Evolutionary conservation across 2,113 vertebrate species (phyloP).

Genomic region (Eurystomus gularis): DNA sequence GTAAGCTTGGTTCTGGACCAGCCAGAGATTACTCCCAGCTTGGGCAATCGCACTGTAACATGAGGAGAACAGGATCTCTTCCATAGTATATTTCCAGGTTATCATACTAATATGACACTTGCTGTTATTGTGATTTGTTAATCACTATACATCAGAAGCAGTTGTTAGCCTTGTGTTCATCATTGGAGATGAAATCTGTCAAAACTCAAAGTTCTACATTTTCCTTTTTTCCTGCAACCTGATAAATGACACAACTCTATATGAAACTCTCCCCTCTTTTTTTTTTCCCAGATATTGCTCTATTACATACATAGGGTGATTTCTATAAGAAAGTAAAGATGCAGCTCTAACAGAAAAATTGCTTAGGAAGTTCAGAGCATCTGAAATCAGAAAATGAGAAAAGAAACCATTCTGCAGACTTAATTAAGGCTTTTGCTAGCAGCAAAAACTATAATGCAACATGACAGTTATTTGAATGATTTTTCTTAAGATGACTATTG

Average conservation of each 20-base stretch:
- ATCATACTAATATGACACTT: not conserved
- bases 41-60: not conserved
- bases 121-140: not conserved
- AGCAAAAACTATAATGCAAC: conserved; percentile 54
- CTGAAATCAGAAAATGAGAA: conserved; percentile 41
- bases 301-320: not conserved
- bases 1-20: not conserved
- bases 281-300: not conserved
- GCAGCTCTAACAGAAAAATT: conserved; percentile 30
- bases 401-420: conserved; percentile 34
- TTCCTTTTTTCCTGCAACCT: not conserved
- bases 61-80: not conserved
- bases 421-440: conserved; percentile 61
- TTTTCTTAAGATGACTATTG: conserved; percentile 60
- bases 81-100: not conserved
- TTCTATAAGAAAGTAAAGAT: not conserved
- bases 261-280: not conserved
- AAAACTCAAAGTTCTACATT: not conserved
- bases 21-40: not conserved
- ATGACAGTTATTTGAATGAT: conserved; percentile 63
- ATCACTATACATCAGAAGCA: not conserved
- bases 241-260: not conserved
- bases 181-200: not conserved
- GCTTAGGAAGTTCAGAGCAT: conserved; percentile 22
- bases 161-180: not conserved